phyloP scores from a whole-genome alignment of 2,113 vertebrate species.

The Panthera tigris region DNA sequence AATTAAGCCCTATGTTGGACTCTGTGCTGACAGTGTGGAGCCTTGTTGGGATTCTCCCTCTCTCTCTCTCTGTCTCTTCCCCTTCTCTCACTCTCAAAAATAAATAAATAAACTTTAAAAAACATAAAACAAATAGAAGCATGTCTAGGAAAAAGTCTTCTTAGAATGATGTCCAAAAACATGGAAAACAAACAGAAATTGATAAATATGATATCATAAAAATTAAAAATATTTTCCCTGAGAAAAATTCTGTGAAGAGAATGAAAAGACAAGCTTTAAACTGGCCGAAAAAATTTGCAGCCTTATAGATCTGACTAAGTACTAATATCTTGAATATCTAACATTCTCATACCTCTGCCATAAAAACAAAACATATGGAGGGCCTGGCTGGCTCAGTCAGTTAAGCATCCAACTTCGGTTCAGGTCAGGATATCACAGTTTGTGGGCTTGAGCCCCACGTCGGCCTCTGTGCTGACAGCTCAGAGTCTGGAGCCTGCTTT shows the following conservation, averaged over 20 bases:
- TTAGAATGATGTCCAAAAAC: neutral
- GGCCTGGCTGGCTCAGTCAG: too few relatives aligned
- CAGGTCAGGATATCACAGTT: too few relatives aligned
- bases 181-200: neutral
- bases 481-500: too few relatives aligned
- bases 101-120: neutral
- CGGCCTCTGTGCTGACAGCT: too few relatives aligned
- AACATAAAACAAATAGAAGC: neutral
- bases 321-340: neutral
- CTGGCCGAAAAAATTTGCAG: neutral
- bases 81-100: too few relatives aligned
- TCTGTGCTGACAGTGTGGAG: too few relatives aligned
- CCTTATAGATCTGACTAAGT: neutral
- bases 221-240: neutral
- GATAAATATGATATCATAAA: neutral
- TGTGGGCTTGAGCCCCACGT: too few relatives aligned
- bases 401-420: too few relatives aligned
- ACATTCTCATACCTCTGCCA: neutral
- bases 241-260: neutral
- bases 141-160: neutral
- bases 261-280: neutral
- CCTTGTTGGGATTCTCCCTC: too few relatives aligned
- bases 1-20: too few relatives aligned
- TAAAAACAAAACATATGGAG: neutral
- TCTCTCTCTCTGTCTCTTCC: too few relatives aligned